A percentile compares a stretch with the other conserved stretches of the same genome.
Evolutionary conservation across 2,113 vertebrate species (phyloP).

Genomic region (Oplegnathus fasciatus): DNA sequence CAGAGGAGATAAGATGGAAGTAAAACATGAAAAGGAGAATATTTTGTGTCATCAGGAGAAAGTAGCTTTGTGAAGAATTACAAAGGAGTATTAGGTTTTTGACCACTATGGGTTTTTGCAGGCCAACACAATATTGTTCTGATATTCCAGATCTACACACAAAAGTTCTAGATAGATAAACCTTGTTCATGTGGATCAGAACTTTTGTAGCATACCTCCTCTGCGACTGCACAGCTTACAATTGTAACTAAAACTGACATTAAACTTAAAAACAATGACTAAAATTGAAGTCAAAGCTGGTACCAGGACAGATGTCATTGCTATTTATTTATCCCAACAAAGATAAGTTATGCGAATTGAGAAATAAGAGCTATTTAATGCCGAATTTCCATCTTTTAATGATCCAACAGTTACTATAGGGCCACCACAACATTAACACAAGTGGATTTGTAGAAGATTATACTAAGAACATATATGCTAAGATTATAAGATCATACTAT

Average conservation of each 20-base stretch:
- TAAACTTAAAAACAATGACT: background rate
- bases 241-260: background rate
- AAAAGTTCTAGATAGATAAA: background rate
- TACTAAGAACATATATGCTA: too few species aligned
- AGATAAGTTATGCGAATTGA: background rate
- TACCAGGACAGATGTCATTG: background rate
- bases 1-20: slow-evolving; percentile 27
- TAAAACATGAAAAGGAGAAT: slow-evolving; percentile 23
- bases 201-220: background rate
- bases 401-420: background rate
- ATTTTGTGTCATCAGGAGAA: slow-evolving; percentile 39
- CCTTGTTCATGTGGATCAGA: background rate
- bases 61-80: slow-evolving; percentile 55
- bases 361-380: background rate
- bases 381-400: background rate
- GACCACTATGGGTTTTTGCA: background rate
- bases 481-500: too few species aligned
- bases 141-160: slow-evolving; percentile 3
- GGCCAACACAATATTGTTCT: background rate
- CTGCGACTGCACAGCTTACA: background rate
- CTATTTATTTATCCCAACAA: background rate
- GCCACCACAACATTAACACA: too few species aligned
- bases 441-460: too few species aligned
- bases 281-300: background rate
- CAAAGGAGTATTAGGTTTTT: background rate